phyloP scores from a whole-genome alignment of 2,888 invertebrate species.

The Amiota mariae region DNA sequence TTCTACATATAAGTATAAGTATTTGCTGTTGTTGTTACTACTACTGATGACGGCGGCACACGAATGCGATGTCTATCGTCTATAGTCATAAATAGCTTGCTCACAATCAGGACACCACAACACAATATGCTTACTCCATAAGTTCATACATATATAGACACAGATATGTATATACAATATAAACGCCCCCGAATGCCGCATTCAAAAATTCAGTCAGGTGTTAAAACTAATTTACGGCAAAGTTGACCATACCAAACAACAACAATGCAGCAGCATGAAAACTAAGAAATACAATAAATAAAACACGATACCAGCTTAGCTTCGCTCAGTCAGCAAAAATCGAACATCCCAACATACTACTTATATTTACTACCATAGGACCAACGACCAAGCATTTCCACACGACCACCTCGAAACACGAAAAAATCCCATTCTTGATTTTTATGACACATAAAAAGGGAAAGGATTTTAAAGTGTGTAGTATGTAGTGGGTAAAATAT shows the following conservation, averaged over 20 bases:
- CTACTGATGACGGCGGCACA: too few relatives aligned
- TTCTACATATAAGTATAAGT: too few relatives aligned
- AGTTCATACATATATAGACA: neutral
- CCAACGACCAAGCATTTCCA: neutral
- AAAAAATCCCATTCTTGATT: conserved; percentile 17
- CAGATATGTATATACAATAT: neutral
- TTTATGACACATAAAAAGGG: conserved; percentile 16
- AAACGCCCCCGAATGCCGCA: neutral
- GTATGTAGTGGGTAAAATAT: neutral
- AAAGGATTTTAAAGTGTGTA: neutral
- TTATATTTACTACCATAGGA: neutral
- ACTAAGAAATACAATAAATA: neutral
- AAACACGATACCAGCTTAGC: too few relatives aligned
- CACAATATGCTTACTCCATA: neutral
- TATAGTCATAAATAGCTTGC: neutral
- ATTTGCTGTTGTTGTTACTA: too few relatives aligned
- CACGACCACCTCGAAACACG: neutral
- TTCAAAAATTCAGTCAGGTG: conserved; percentile 30
- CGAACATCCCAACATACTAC: too few relatives aligned
- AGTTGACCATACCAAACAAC: conserved; percentile 24
- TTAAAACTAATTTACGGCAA: conserved; percentile 29
- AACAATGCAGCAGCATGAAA: conserved; percentile 16
- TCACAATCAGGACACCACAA: neutral
- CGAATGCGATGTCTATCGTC: too few relatives aligned
- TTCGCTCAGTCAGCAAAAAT: too few relatives aligned